Conservation (phyloP, 2,113 vertebrate genomes). For the Fulica atra region DNA sequence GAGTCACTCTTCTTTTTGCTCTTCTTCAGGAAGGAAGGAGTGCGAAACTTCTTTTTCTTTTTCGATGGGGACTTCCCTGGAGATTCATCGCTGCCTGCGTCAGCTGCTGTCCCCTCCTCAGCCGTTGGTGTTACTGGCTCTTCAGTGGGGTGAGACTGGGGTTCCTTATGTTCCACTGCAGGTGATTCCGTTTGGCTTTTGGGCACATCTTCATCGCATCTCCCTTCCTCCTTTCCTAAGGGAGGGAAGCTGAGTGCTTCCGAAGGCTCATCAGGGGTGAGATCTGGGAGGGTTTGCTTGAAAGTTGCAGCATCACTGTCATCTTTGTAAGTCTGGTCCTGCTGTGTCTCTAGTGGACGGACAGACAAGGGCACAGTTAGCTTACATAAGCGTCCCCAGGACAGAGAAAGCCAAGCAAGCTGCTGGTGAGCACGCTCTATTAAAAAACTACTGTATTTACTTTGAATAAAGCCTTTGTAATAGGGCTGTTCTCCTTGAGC, state of each 20-base stretch:
- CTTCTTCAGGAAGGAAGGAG: constrained; percentile 98
- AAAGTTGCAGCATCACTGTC: constrained; percentile 91
- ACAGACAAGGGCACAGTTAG: constrained; percentile 5
- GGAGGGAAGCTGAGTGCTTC: constrained; percentile 83
- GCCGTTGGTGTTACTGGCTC: constrained; percentile 64
- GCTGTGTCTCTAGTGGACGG: constrained; percentile 78
- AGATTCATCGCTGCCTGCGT: constrained; percentile 92
- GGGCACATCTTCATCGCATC: constrained; percentile 55
- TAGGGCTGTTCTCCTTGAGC: neutral
- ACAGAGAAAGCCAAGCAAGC: neutral
- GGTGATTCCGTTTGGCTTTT: constrained; percentile 48
- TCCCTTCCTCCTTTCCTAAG: constrained; percentile 75
- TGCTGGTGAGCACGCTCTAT: neutral
- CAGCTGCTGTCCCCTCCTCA: constrained; percentile 80
- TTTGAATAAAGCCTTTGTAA: neutral
- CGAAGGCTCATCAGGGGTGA: constrained; percentile 91
- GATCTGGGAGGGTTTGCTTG: constrained; percentile 93
- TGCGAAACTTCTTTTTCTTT: constrained; percentile 99
- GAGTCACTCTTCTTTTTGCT: constrained; percentile 96
- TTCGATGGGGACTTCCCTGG: constrained; percentile 98
- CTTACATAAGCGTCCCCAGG: neutral
- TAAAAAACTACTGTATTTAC: neutral
- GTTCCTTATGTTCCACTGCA: constrained; percentile 69
- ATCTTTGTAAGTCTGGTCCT: constrained; percentile 82
- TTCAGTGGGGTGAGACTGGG: constrained; percentile 55